A percentile compares a stretch with the other conserved stretches of the same genome.
These are phyloP conservation scores for Pangasius mekongensis DNA, from an alignment of 2,797 vertebrate species.

Conservation along the genomic window DNA sequence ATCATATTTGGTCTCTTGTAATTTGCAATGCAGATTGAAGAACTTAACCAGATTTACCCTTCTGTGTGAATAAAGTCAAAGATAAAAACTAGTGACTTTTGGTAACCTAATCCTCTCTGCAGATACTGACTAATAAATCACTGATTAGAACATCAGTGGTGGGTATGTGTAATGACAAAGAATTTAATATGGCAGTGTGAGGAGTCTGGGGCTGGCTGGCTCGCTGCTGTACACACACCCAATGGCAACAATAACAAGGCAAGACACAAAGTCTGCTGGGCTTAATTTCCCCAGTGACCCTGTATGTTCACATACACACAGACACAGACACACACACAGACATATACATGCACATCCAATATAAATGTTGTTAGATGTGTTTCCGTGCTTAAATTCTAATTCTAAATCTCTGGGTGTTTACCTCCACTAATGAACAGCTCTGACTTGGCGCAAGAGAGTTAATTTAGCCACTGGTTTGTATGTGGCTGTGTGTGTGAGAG, in stretches of 20 bases:
- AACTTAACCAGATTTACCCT: background rate
- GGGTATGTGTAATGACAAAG: background rate
- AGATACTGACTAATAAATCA: background rate
- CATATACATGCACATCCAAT: slow-evolving; percentile 56
- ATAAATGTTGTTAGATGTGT: slow-evolving; percentile 71
- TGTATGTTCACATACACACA: slow-evolving; percentile 56
- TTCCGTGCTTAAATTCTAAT: slow-evolving; percentile 68
- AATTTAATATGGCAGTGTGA: background rate
- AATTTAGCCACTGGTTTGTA: slow-evolving; percentile 45
- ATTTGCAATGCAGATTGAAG: background rate
- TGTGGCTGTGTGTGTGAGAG: slow-evolving; percentile 28
- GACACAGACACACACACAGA: slow-evolving; percentile 58
- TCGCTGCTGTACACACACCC: slow-evolving; percentile 60
- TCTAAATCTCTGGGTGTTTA: slow-evolving; percentile 62
- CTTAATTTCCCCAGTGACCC: slow-evolving; percentile 75
- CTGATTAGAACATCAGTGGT: background rate
- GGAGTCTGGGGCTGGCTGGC: slow-evolving; percentile 49
- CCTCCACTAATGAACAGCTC: slow-evolving; percentile 87
- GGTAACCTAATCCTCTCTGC: background rate
- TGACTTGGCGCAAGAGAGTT: slow-evolving; percentile 69
- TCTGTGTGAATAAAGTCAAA: background rate
- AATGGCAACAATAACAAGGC: slow-evolving; percentile 57
- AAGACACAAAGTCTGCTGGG: slow-evolving; percentile 61
- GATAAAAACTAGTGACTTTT: too few species aligned
- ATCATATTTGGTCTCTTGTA: background rate